Percentiles rank a stretch among this genome's conserved stretches.
Evolutionary conservation across 64 coral and sea anemone genomes (phyloP).

Genomic region (Pocillopora damicornis): DNA sequence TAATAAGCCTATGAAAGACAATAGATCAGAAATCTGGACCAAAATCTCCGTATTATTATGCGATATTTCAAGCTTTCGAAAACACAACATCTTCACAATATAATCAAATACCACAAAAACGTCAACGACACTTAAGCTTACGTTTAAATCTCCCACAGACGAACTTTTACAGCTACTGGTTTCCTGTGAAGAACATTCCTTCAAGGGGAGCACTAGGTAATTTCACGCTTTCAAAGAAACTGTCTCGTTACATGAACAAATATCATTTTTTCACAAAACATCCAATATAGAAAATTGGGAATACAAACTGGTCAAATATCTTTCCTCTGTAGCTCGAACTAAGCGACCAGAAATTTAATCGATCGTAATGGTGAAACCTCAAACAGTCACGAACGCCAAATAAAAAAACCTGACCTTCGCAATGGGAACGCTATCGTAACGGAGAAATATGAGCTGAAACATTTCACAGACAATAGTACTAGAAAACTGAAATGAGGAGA

Average conservation of each 20-base stretch:
- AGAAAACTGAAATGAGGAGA: neutral
- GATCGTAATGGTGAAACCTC: neutral
- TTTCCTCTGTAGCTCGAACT: neutral
- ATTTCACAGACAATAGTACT: neutral
- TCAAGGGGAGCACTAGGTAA: neutral
- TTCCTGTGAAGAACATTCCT: neutral
- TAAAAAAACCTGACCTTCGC: slow-evolving; percentile 22
- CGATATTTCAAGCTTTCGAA: slow-evolving; percentile 6
- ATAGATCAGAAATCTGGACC: neutral
- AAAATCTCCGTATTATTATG: neutral
- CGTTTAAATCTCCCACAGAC: no score
- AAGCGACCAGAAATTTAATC: neutral
- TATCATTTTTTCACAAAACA: neutral
- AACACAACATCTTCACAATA: neutral
- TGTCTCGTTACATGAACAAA: neutral
- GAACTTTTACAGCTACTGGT: neutral
- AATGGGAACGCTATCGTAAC: neutral
- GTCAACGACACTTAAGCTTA: slow-evolving; percentile 6
- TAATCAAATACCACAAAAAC: slow-evolving; percentile 17
- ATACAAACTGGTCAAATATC: neutral
- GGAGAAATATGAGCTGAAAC: no score
- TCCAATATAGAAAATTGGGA: neutral
- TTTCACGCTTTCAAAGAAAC: neutral
- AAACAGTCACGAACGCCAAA: neutral
- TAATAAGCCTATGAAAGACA: neutral